Evolutionary conservation across 2,888 invertebrate genomes (phyloP).

Genomic region (Saturnia japonica): DNA sequence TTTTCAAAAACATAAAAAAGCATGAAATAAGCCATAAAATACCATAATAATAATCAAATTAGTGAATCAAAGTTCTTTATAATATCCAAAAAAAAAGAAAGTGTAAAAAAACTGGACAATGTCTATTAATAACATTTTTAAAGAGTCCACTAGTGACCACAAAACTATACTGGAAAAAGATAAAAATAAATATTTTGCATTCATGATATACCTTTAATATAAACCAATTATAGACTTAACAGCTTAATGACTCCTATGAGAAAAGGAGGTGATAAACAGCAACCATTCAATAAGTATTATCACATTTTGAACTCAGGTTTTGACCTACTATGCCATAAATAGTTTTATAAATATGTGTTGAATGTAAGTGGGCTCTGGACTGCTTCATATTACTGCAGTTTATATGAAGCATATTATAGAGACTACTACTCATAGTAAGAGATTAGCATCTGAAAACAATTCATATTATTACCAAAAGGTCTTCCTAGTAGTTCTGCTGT

Average conservation of each 20-base stretch:
- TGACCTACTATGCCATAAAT: background rate
- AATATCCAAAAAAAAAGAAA: too few relatives aligned
- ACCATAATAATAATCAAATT: too few relatives aligned
- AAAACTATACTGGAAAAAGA: too few relatives aligned
- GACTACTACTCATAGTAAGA: background rate
- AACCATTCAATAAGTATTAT: background rate
- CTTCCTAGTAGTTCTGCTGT: slow-evolving; percentile 72
- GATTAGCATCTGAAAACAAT: background rate
- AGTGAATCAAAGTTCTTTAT: too few relatives aligned
- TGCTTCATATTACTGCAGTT: background rate
- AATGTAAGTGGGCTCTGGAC: background rate
- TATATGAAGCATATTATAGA: background rate
- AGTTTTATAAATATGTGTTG: background rate
- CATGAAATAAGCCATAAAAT: too few relatives aligned
- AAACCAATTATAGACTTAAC: background rate
- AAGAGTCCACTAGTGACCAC: too few relatives aligned
- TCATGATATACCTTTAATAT: background rate
- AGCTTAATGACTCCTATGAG: background rate
- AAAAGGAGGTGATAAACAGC: background rate
- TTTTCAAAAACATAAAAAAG: too few relatives aligned
- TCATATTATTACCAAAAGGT: slow-evolving; percentile 61
- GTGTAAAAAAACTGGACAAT: too few relatives aligned
- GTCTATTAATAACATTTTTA: too few relatives aligned
- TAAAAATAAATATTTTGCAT: background rate
- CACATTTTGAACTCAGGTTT: background rate